A percentile compares a stretch with the other conserved stretches of the same genome.
These are phyloP conservation scores for Parthenolecanium corni DNA, from an alignment of 2,888 invertebrate genomes.

Conservation along the genomic window DNA sequence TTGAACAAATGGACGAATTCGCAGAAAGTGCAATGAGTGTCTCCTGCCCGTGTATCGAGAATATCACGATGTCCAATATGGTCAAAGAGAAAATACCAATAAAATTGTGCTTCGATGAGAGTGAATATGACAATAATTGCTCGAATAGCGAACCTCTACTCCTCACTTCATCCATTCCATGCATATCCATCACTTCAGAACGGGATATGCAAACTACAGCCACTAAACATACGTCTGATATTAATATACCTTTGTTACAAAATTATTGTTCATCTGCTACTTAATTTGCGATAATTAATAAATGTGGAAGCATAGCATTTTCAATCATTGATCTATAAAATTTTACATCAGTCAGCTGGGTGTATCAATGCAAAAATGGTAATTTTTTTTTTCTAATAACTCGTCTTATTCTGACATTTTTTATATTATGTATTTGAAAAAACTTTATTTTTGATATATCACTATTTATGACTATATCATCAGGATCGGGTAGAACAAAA, in stretches of 20 bases:
- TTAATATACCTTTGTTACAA: constrained; percentile 12
- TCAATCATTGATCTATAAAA: too few species aligned
- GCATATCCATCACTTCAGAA: neutral
- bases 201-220: neutral
- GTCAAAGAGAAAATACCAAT: neutral
- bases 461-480: too few species aligned
- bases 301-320: too few species aligned
- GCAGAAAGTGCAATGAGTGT: constrained; percentile 42
- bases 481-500: too few species aligned
- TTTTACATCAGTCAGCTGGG: too few species aligned
- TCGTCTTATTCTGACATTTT: too few species aligned
- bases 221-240: constrained; percentile 14
- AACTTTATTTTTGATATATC: too few species aligned
- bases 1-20: constrained; percentile 31
- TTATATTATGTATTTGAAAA: too few species aligned
- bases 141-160: constrained; percentile 12
- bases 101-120: constrained; percentile 1
- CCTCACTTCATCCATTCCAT: constrained; percentile 19
- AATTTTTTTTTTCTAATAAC: too few species aligned
- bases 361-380: too few species aligned
- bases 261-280: neutral
- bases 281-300: neutral
- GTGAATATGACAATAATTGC: neutral
- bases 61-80: constrained; percentile 35
- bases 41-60: constrained; percentile 62